Evolutionary conservation across 2,888 invertebrate genomes (phyloP).

Genomic region (Hydropsyche betteni): DNA sequence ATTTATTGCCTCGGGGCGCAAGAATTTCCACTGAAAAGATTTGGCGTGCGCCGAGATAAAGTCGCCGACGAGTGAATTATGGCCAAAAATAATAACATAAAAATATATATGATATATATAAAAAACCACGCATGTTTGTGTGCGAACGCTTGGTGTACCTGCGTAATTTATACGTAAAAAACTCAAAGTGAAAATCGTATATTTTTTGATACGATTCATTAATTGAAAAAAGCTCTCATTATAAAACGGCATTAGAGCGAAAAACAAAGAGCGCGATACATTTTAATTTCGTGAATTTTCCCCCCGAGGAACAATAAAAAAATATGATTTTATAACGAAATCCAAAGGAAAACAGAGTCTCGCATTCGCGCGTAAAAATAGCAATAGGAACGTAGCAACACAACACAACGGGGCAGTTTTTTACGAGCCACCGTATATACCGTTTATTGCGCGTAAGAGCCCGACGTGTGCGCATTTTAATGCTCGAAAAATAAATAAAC

Average conservation of each 20-base stretch:
- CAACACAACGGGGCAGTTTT: no score
- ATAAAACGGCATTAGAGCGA: slow-evolving; percentile 2
- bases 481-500: slow-evolving; percentile 20
- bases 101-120: slow-evolving; percentile 39
- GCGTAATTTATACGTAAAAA: neutral
- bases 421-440: no score
- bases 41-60: slow-evolving; percentile 42
- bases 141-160: no score
- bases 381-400: no score
- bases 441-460: no score
- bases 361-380: slow-evolving; percentile 4
- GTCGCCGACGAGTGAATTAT: slow-evolving; percentile 46
- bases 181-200: neutral
- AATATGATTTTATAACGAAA: neutral
- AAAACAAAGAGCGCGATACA: neutral
- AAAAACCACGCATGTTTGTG: no score
- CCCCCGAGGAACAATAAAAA: neutral
- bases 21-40: slow-evolving; percentile 40
- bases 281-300: neutral
- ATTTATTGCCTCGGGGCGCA: slow-evolving; percentile 35
- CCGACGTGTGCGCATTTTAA: slow-evolving; percentile 24
- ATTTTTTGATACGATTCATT: no score
- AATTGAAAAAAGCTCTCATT: neutral
- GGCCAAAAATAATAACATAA: slow-evolving; percentile 37
- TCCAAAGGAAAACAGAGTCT: neutral